Evolutionary conservation across 2,797 vertebrate species (phyloP).

Genomic region (Falco novaeseelandiae): DNA sequence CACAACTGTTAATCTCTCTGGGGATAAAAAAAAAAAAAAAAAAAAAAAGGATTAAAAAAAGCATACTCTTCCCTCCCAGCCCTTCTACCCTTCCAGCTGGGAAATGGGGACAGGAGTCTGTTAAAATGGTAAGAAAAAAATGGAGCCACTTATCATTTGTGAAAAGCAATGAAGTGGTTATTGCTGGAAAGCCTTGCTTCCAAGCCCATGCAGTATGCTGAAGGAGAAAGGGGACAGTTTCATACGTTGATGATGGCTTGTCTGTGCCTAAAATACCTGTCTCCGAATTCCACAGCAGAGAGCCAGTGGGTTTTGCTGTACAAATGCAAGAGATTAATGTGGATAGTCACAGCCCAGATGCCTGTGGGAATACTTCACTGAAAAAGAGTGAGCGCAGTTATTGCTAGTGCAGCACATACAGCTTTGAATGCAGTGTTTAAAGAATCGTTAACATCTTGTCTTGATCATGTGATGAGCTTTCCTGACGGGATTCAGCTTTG

Average conservation of each 20-base stretch:
- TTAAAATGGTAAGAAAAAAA: neutral
- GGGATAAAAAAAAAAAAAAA: neutral
- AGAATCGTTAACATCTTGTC: neutral
- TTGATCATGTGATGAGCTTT: neutral
- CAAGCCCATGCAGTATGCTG: neutral
- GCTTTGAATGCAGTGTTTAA: neutral
- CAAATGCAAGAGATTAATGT: rapidly evolving
- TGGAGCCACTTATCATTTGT: neutral
- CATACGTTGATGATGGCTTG: rapidly evolving
- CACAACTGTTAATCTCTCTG: neutral
- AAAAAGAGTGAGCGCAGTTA: rapidly evolving
- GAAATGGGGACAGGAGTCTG: neutral
- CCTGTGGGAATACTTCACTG: rapidly evolving
- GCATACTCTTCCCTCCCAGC: neutral
- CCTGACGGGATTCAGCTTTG: neutral
- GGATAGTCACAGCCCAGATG: neutral
- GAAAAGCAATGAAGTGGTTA: neutral
- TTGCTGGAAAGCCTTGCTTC: neutral
- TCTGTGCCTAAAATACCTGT: neutral
- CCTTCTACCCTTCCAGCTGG: neutral
- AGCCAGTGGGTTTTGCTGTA: neutral
- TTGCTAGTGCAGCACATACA: rapidly evolving
- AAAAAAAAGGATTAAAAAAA: neutral
- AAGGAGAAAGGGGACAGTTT: neutral
- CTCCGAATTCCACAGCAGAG: neutral